Evolutionary conservation across 2,113 vertebrate genomes (phyloP).

Genomic region (Zootoca vivipara): DNA sequence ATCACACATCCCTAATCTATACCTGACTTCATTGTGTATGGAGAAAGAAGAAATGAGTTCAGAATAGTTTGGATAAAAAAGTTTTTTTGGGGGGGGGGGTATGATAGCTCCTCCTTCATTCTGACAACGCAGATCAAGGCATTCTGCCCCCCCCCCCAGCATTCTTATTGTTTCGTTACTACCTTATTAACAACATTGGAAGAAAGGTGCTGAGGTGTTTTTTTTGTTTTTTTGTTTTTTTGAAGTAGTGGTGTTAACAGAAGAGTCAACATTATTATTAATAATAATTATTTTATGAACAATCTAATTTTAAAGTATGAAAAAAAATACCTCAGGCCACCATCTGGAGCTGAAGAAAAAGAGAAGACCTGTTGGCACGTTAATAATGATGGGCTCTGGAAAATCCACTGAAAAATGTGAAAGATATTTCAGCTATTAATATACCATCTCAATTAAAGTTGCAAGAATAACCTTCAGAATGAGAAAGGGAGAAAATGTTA

Average conservation of each 20-base stretch:
- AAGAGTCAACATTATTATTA: conserved; percentile 20
- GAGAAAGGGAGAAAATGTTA: not conserved
- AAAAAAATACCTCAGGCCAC: conserved; percentile 27
- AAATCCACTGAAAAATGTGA: conserved; percentile 16
- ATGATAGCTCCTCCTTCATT: not conserved
- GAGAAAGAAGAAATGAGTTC: not conserved
- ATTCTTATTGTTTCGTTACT: not conserved
- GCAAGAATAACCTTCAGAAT: conserved; percentile 3
- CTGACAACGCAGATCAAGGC: not conserved
- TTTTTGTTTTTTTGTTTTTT: too few species aligned
- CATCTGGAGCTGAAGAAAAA: conserved; percentile 46
- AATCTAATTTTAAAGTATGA: conserved; percentile 43
- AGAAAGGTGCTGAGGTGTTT: conserved; percentile 23
- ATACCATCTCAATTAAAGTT: conserved; percentile 2
- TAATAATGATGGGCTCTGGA: conserved; percentile 47
- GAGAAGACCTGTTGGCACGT: conserved; percentile 38
- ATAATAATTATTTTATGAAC: not conserved
- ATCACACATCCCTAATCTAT: not conserved
- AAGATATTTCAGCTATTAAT: conserved; percentile 21
- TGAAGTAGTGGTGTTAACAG: not conserved
- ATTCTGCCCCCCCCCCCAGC: not conserved
- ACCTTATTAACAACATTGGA: conserved; percentile 21
- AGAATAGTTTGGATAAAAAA: not conserved
- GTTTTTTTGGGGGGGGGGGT: rapidly evolving
- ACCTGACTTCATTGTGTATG: not conserved